Evolutionary conservation across 2,113 vertebrate species (phyloP), one percentile per base, ranked within the genome.

Genomic region (Protobothrops flavoviridis): DNA sequence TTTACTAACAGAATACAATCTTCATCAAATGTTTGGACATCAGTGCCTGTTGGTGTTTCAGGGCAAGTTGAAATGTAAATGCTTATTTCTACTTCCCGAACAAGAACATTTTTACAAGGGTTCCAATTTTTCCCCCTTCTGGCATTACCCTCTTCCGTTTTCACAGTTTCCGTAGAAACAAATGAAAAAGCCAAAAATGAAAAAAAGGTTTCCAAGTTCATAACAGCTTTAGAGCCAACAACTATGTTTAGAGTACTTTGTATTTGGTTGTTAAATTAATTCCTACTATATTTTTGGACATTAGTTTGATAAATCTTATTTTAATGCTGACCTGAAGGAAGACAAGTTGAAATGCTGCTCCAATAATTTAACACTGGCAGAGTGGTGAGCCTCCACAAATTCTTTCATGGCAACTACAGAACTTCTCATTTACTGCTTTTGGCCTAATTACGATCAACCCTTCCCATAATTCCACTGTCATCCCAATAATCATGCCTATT

Each of bases 371-470:
- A 91, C 88, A 23, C 12, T 20, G 52, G 85, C 91, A 88, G 52
- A 24, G 15, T 81, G 17, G 8, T 23, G 74, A 90, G 45, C 4
- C 5, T 74, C 39, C 24, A 56, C 89, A 50, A 48, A 33, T 45
- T 23, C 48, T 69, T 64, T 86, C 17, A 43, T 53, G 20, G 48
- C 43, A 59, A 52, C 88, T 29, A 48, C 1, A 56, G 86, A 13
- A 39, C 55, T 81, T 88, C 9, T 90, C 87, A 33, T 88, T 88
- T 92, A 87, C 45, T 92, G 69, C 50, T 26, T 92, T 86, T 59
- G 55, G 23, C 52, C 26, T 92, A 59, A 87, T n/a, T 45, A 52
- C 17, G 3, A 15, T 1, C 50, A 91, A 33, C 88, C 90, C 48
- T 93, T 43, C 13, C 10, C 39, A 23, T 5, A 89, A 89, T 89